phyloP scores from a whole-genome alignment of 1,140 invertebrate species.

The Planococcus citri region DNA sequence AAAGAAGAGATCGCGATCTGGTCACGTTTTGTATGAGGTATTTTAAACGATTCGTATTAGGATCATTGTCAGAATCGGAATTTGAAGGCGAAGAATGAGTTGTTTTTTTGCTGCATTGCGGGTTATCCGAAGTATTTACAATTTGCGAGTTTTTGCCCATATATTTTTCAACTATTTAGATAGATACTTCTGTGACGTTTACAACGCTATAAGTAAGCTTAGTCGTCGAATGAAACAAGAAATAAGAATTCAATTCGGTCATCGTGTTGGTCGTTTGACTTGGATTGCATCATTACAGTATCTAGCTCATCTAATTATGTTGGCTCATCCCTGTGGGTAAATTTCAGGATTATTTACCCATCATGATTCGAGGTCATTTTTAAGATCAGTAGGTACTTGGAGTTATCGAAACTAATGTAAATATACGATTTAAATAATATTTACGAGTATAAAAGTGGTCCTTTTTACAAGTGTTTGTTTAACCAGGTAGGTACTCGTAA shows the following conservation, averaged over 20 bases:
- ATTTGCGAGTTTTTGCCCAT: neutral
- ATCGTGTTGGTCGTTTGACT: too few relatives aligned
- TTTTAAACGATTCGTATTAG: neutral
- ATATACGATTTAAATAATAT: too few relatives aligned
- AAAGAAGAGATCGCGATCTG: neutral
- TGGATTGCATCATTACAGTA: too few relatives aligned
- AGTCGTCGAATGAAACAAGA: neutral
- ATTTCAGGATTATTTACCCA: too few relatives aligned
- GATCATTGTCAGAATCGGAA: neutral
- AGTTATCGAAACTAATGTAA: too few relatives aligned
- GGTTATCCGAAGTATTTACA: neutral
- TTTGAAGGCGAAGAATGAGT: neutral
- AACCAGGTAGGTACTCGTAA: too few relatives aligned
- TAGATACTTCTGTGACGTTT: neutral
- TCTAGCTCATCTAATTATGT: too few relatives aligned
- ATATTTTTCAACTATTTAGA: neutral
- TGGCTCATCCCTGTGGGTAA: too few relatives aligned
- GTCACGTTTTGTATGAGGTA: neutral
- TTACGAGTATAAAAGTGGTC: too few relatives aligned
- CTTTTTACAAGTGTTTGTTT: too few relatives aligned
- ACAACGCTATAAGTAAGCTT: neutral
- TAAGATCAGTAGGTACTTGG: too few relatives aligned
- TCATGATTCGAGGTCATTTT: too few relatives aligned
- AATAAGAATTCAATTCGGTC: neutral
- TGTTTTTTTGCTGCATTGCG: neutral